phyloP scores from a whole-genome alignment of 2,113 vertebrate species.

The Gobius niger region DNA sequence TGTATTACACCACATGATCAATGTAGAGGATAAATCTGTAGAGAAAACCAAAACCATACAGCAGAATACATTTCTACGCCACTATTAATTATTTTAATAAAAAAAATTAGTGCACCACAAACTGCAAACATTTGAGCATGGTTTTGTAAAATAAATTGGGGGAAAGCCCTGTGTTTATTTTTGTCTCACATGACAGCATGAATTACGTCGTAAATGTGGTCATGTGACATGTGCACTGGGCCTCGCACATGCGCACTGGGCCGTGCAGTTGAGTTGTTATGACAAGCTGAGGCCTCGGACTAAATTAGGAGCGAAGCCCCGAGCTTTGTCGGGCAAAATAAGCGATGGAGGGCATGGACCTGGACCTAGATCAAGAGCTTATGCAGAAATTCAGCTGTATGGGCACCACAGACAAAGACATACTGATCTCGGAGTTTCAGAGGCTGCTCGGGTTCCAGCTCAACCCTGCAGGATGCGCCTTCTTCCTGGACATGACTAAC shows the following conservation, averaged over 20 bases:
- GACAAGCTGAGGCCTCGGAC: constrained; percentile 80
- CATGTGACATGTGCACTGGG: constrained; percentile 74
- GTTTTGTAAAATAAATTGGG: not conserved
- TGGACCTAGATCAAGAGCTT: constrained; percentile 91
- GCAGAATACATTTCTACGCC: no score
- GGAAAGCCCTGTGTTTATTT: constrained; percentile 2
- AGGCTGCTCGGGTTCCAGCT: constrained; percentile 93
- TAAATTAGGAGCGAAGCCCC: constrained; percentile 75
- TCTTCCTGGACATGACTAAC: constrained; percentile 98
- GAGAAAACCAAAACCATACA: not conserved
- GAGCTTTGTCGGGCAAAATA: constrained; percentile 67
- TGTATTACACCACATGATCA: not conserved
- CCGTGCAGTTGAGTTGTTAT: constrained; percentile 78
- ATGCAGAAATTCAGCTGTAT: constrained; percentile 98
- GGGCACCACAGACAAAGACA: constrained; percentile 94
- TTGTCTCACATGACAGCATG: not conserved
- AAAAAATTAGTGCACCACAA: no score
- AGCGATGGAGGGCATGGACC: constrained; percentile 91
- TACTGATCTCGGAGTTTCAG: constrained; percentile 93
- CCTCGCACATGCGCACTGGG: constrained; percentile 75
- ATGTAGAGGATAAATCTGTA: not conserved
- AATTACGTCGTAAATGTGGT: constrained; percentile 7
- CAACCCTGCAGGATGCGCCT: constrained; percentile 94
- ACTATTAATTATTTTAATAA: not conserved
- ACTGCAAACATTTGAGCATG: not conserved